Conservation (phyloP, 2,113 vertebrate genomes). For the Aspidoscelis tigris region DNA sequence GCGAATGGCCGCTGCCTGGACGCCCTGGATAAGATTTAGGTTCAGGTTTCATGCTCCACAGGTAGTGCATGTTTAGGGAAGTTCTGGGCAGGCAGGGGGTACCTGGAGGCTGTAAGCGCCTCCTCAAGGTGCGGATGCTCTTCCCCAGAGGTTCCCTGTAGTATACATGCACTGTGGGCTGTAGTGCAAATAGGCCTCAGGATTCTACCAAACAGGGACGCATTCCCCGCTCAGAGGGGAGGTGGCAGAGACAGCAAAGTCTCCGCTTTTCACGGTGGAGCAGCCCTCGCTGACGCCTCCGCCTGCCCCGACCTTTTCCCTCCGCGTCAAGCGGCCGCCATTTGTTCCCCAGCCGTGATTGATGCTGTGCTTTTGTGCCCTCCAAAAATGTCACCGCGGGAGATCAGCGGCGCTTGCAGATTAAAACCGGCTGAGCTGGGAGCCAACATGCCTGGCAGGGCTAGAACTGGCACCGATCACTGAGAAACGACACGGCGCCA, state of each 20-base stretch:
- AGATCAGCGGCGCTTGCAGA: background rate
- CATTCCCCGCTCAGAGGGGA: background rate
- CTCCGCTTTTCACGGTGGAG: background rate
- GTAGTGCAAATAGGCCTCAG: no score
- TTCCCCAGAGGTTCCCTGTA: no score
- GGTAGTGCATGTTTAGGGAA: no score
- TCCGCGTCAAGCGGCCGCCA: background rate
- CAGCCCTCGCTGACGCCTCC: background rate
- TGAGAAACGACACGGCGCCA: background rate
- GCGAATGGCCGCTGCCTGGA: no score
- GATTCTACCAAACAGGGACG: background rate
- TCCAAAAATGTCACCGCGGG: background rate
- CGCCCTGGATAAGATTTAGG: no score
- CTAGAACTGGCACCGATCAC: accelerated
- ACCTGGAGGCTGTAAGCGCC: no score
- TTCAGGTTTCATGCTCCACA: no score
- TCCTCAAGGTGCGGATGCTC: no score
- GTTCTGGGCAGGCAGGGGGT: no score
- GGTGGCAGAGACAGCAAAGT: background rate
- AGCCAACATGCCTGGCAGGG: background rate
- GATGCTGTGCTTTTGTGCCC: background rate
- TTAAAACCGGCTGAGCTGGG: background rate
- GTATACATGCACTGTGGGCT: no score
- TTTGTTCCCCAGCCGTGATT: background rate
- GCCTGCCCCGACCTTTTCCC: background rate